Base-by-base conservation (phyloP, 2,888 invertebrate genomes). In the Amphipyra tragopoginis region DNA sequence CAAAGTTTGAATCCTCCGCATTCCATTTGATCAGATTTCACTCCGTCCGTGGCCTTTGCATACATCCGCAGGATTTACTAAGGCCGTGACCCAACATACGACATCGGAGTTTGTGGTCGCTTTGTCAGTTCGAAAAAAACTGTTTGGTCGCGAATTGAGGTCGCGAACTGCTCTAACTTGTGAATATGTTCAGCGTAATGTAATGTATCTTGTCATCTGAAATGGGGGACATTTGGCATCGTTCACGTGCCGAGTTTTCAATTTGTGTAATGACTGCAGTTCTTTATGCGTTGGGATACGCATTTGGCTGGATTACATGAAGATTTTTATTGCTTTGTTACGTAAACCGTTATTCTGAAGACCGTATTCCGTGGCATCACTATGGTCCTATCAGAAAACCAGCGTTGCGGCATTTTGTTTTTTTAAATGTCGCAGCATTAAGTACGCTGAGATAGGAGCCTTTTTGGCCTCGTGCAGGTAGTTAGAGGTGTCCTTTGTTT, bases 51-150 rank as follows among this genome's bases (percentile, higher is more conserved):
- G 76, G 72, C 73, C 70, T 80, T 73, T 78, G 79, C 87, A 88
- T 88, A 88, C 76, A 88, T 87, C 86, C 78, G 57, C 67, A 53
- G 86, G 89, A 82, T 89, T 88, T 87, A 79, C 54, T 60, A 59
- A 71, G 78, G 74, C 74, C 86, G 84, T 86, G 87, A 86, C 85
- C 87, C 71, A 64, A 82, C 88, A 87, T 85, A 79, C 77, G 69
- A 70, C 75, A 66, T 57, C 29, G 58, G 75, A 75, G 75, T 80
- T 82, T 73, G 70, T 70, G 68, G 72, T 65, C 68, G 75, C 72
- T 79, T 78, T 80, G 67, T 78, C 80, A 69, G 58, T 75, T 68
- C 60, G 61, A 64, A 62, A 62, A 55, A 67, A 78, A 69, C 60
- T 55, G 47, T 58, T 72, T 70, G 66, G 60, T 51, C 43, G 59